phyloP scores from a whole-genome alignment of 2,797 vertebrate genomes.

The Syngnathus rostellatus region DNA sequence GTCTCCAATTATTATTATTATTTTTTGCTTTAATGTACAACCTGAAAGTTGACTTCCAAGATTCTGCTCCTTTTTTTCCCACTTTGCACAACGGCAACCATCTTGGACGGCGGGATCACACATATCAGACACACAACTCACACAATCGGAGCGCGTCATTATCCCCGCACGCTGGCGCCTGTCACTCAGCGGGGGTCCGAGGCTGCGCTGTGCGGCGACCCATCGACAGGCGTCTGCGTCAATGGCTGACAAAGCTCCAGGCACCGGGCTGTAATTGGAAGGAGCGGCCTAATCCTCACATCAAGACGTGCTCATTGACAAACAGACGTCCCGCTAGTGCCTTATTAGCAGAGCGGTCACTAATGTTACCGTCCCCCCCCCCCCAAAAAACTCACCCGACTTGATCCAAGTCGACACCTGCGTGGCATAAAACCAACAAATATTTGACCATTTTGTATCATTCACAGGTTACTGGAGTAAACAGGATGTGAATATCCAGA shows the following conservation, averaged over 20 bases:
- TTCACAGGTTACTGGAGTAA: neutral
- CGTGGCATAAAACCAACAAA: neutral
- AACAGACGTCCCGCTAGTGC: constrained; percentile 59
- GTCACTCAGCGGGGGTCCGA: constrained; percentile 61
- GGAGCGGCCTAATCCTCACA: constrained; percentile 68
- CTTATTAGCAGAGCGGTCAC: constrained; percentile 56
- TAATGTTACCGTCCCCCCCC: neutral
- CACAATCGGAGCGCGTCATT: constrained; percentile 26
- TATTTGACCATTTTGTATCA: neutral
- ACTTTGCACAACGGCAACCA: neutral
- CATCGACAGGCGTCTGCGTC: constrained; percentile 67
- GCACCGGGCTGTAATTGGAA: constrained; percentile 72
- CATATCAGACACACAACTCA: constrained; percentile 9
- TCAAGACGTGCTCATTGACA: constrained; percentile 73
- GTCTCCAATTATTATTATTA: no score
- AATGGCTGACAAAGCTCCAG: constrained; percentile 70
- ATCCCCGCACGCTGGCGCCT: constrained; percentile 48
- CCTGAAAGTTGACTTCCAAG: neutral
- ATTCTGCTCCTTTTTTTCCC: neutral
- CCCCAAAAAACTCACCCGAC: neutral
- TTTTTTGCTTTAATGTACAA: neutral
- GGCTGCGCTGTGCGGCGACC: constrained; percentile 56
- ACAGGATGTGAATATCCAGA: no score
- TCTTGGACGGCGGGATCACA: neutral
- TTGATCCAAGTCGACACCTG: neutral